A percentile compares a stretch with the other conserved stretches of the same genome.
Conservation (phyloP, 2,797 vertebrate genomes). For the Gorsachius magnificus region DNA sequence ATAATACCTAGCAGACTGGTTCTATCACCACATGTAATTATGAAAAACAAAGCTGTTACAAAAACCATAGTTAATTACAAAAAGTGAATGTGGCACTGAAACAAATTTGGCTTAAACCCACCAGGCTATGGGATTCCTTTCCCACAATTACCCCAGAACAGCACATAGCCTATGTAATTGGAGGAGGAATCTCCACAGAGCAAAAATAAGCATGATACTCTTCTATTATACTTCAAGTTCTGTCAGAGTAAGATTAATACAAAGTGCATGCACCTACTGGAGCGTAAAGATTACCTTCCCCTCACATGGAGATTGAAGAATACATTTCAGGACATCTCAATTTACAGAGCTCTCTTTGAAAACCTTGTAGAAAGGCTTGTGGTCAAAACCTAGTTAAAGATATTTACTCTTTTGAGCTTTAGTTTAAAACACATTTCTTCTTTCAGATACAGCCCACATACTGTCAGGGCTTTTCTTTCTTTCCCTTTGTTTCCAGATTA, state of each 20-base stretch:
- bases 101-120: background rate
- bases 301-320: background rate
- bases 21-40: background rate
- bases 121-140: background rate
- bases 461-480: constrained; percentile 37
- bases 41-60: background rate
- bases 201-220: background rate
- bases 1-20: background rate
- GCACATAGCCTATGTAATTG: background rate
- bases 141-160: background rate
- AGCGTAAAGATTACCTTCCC: background rate
- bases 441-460: constrained; percentile 38
- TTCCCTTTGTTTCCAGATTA: constrained; percentile 54
- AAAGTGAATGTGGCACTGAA: background rate
- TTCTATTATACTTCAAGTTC: background rate
- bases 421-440: constrained; percentile 43
- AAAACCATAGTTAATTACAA: background rate
- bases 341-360: constrained; percentile 5
- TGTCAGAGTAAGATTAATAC: background rate
- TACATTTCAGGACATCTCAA: background rate
- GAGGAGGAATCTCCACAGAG: background rate
- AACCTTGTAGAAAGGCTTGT: background rate
- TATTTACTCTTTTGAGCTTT: constrained; percentile 45
- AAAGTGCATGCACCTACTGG: background rate
- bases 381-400: constrained; percentile 35